Conservation (phyloP, 2,113 vertebrate genomes). For the Nothoprocta perdicaria region DNA sequence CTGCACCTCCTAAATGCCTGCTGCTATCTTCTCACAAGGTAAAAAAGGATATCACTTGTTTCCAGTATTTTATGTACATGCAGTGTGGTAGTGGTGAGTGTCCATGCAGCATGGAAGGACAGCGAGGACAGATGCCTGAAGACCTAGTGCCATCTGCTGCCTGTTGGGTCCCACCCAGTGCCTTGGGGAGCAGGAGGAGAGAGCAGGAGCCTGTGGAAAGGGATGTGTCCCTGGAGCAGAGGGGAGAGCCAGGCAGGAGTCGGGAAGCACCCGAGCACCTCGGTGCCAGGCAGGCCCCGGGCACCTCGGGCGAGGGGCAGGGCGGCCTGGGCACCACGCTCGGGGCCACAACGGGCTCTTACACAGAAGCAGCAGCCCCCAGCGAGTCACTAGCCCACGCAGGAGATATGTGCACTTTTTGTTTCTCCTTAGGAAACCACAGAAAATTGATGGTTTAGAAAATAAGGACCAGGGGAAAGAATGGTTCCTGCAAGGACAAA, state of each 20-base stretch:
- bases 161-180: neutral
- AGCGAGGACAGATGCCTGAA: neutral
- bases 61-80: neutral
- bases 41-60: neutral
- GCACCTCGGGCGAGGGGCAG: accelerated
- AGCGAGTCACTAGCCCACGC: neutral
- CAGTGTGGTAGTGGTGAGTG: neutral
- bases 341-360: neutral
- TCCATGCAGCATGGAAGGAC: neutral
- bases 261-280: neutral
- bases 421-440: neutral
- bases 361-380: neutral
- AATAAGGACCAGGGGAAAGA: neutral
- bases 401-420: neutral
- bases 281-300: neutral
- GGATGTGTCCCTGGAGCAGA: neutral
- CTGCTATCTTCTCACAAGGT: accelerated
- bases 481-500: neutral
- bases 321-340: neutral
- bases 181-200: neutral
- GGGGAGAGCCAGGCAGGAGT: neutral
- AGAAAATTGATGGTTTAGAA: neutral
- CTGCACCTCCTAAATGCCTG: neutral
- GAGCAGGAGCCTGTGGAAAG: neutral
- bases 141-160: neutral